These are phyloP conservation scores for Rhorus exstirpatorius DNA, from an alignment of 2,888 invertebrate species.

Conservation along the genomic window DNA sequence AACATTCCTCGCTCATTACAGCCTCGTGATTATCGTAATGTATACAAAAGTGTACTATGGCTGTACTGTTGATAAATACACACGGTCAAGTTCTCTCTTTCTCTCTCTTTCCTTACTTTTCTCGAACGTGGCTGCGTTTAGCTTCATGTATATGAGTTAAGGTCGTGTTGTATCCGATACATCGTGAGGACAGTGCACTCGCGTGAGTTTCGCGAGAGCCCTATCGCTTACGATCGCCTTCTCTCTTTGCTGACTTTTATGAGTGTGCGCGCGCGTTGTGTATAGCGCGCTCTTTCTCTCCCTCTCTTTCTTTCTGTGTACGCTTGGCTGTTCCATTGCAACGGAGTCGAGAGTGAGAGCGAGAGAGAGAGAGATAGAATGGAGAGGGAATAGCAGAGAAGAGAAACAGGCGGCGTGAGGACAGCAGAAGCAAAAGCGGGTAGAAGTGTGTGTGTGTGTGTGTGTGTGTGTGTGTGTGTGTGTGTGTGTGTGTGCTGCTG, in stretches of 20 bases:
- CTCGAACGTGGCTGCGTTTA: conserved; percentile 7
- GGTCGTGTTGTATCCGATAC: conserved; percentile 76
- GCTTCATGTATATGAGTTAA: conserved; percentile 72
- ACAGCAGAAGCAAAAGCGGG: background rate
- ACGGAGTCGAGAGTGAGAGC: conserved; percentile 42
- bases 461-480: too few species aligned
- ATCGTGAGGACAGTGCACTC: conserved; percentile 76
- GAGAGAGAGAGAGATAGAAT: conserved; percentile 59
- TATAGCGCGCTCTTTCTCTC: too few species aligned
- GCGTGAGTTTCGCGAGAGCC: conserved; percentile 60
- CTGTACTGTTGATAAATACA: conserved; percentile 41
- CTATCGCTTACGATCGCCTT: conserved; percentile 63
- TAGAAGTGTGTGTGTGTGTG: too few species aligned
- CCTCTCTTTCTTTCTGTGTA: too few species aligned
- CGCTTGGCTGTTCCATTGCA: conserved; percentile 46
- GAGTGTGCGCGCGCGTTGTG: background rate
- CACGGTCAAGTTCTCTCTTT: conserved; percentile 57
- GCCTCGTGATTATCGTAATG: conserved; percentile 54
- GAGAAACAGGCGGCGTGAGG: conserved; percentile 11
- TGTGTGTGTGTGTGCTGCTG: conserved; percentile 47
- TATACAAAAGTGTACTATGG: conserved; percentile 53
- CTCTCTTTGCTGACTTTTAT: conserved; percentile 25
- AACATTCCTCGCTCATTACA: conserved; percentile 49
- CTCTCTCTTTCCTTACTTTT: conserved; percentile 60
- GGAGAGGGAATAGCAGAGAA: conserved; percentile 69